Percentiles rank a stretch among this genome's conserved stretches.
phyloP scores from a whole-genome alignment of 2,113 vertebrate genomes.

The Tachycineta bicolor region DNA sequence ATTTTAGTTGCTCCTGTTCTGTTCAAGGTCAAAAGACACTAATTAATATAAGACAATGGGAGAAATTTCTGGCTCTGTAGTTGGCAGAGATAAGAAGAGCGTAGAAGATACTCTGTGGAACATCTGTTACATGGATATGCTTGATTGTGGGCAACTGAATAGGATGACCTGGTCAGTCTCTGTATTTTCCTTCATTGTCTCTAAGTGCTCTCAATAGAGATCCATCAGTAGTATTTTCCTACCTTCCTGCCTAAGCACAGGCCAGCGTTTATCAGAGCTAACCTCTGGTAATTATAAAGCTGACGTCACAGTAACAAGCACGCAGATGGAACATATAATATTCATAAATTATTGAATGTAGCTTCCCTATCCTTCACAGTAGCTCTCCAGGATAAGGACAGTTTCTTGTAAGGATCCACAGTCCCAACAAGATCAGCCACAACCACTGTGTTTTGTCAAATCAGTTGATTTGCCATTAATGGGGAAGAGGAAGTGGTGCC shows the following conservation, averaged over 20 bases:
- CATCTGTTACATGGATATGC: neutral
- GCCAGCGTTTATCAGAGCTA: neutral
- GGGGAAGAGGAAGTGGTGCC: neutral
- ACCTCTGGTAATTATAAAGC: neutral
- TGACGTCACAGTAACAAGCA: neutral
- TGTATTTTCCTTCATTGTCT: neutral
- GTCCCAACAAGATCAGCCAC: neutral
- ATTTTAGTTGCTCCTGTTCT: neutral
- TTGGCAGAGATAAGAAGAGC: neutral
- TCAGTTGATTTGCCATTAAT: neutral
- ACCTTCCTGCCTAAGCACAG: neutral
- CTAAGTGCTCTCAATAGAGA: neutral
- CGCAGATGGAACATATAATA: slow-evolving; percentile 4
- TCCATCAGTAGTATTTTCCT: neutral
- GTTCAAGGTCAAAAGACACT: neutral
- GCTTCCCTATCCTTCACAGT: slow-evolving; percentile 8
- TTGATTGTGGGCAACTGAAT: neutral
- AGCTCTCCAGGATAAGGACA: neutral
- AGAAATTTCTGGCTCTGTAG: neutral
- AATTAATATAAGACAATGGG: neutral
- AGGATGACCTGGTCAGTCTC: neutral
- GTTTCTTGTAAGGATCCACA: neutral
- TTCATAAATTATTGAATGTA: slow-evolving; percentile 32
- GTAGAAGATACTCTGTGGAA: neutral
- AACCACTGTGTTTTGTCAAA: neutral